Percentiles rank a stretch among this genome's conserved stretches.
Conservation (phyloP, 2,888 invertebrate genomes). For the Pseudanteris insignis region DNA sequence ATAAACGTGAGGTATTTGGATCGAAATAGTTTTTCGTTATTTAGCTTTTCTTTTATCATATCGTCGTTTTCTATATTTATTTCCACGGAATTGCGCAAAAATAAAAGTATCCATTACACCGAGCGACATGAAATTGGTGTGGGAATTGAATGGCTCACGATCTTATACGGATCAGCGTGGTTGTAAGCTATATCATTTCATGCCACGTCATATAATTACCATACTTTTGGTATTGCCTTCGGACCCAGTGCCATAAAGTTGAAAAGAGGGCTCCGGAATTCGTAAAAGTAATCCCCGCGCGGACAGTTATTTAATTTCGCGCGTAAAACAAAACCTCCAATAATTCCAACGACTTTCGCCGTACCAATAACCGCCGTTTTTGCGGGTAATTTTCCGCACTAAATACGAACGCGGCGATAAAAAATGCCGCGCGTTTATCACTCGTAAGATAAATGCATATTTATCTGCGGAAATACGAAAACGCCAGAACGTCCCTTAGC, state of each 20-base stretch:
- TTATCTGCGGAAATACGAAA: conserved; percentile 18
- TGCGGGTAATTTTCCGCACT: conserved; percentile 15
- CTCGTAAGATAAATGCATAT: conserved; percentile 19
- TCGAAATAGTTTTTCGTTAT: neutral
- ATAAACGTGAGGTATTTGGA: conserved; percentile 4
- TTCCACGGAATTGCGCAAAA: neutral
- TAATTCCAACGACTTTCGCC: too few relatives aligned
- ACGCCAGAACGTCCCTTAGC: conserved; percentile 13
- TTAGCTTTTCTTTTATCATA: too few relatives aligned
- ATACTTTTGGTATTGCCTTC: conserved; percentile 6
- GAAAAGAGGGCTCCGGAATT: neutral
- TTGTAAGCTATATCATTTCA: conserved; percentile 12
- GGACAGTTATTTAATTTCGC: conserved; percentile 5
- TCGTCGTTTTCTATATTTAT: neutral
- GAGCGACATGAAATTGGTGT: conserved; percentile 17
- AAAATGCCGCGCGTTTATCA: conserved; percentile 18
- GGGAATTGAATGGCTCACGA: conserved; percentile 29
- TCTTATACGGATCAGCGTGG: conserved; percentile 17
- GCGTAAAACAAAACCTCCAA: too few relatives aligned
- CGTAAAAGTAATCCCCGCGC: conserved; percentile 3
- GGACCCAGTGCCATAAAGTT: too few relatives aligned
- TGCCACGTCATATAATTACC: conserved; percentile 25
- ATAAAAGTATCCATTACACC: conserved; percentile 11
- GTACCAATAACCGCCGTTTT: conserved; percentile 13
- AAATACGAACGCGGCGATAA: conserved; percentile 5